Percentiles rank a stretch among this genome's conserved stretches.
These are phyloP conservation scores for Hydrolagus colliei DNA, from an alignment of 2,797 vertebrate genomes.

Conservation along the genomic window DNA sequence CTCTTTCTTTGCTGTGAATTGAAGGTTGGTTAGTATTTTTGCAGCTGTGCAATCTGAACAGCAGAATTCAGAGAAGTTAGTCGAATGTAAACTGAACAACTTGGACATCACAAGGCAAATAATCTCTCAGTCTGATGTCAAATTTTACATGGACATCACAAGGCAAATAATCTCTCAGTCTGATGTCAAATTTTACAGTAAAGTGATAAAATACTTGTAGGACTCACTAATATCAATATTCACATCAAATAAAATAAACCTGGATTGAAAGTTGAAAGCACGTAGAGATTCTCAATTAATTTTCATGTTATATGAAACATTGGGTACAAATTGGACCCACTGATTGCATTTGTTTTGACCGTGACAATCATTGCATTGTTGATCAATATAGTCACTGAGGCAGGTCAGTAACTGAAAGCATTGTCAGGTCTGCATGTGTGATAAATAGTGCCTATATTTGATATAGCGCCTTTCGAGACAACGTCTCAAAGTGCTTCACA, in stretches of 20 bases:
- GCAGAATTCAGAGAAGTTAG: not conserved
- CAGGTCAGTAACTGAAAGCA: too few relatives aligned
- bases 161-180: not conserved
- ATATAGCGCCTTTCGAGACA: too few relatives aligned
- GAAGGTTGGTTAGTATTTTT: not conserved
- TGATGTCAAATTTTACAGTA: not conserved
- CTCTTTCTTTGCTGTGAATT: not conserved
- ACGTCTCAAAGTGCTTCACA: too few relatives aligned
- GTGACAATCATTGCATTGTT: too few relatives aligned
- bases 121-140: not conserved
- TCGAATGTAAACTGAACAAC: not conserved
- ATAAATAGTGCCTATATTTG: too few relatives aligned
- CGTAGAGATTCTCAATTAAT: too few relatives aligned
- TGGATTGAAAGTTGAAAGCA: not conserved
- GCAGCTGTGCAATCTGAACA: not conserved
- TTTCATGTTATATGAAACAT: too few relatives aligned
- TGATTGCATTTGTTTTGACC: too few relatives aligned
- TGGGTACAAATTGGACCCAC: too few relatives aligned
- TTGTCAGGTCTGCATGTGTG: too few relatives aligned
- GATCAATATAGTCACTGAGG: too few relatives aligned
- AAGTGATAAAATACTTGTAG: not conserved
- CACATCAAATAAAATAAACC: not conserved
- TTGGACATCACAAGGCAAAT: not conserved
- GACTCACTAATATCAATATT: conserved; percentile 12
- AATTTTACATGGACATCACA: not conserved